Evolutionary conservation across 2,888 invertebrate species (phyloP), one percentile per base, ranked within the genome.

Genomic region (Hyppa rectilinea): DNA sequence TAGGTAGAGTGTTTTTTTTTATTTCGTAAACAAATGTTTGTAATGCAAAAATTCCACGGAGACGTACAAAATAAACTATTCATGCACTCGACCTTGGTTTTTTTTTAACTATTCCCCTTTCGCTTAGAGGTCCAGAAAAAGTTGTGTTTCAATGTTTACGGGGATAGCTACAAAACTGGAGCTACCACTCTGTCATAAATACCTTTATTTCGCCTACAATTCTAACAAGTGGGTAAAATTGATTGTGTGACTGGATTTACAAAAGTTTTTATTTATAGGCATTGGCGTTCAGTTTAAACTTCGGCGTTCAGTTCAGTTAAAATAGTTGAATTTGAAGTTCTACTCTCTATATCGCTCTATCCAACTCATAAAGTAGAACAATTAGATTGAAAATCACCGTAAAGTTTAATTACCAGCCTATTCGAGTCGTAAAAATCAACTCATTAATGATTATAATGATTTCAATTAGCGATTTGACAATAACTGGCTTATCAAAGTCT

Each of bases 31-130:
- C 78, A 88, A 88, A 89, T 91, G 89, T 91, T 91, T 93, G 92
- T 92, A 90, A 90, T 88, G 87, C 89, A 91, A 90, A 86, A 90
- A 93, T 93, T 93, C 90, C 93, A 92, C 90, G 90, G 88, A 91
- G 89, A 91, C 92, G 92, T 95, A 94, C 94, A 95, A 94, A 95
- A 94, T 95, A 95, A 95, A 95, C 88, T 93, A 91, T 92, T 92
- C 88, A 92, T 92, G 95, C 95, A 95, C 95, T 95, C 92, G 93
- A 92, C 62, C 79, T 85, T 81, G 87, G 78, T 84, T 89, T 90
- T 90, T 90, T 85, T 88, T 88, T 83, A 50, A 45, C 1, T 56
- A 14, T 20, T 20, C 59, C 23, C 4, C 14, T 14, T 4, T 26
- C 36, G 4, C 12, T 14, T 20, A 26, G 9, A n/a, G n/a, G n/a